Evolutionary conservation across 2,797 vertebrate species (phyloP).

Genomic region (Helostoma temminkii): DNA sequence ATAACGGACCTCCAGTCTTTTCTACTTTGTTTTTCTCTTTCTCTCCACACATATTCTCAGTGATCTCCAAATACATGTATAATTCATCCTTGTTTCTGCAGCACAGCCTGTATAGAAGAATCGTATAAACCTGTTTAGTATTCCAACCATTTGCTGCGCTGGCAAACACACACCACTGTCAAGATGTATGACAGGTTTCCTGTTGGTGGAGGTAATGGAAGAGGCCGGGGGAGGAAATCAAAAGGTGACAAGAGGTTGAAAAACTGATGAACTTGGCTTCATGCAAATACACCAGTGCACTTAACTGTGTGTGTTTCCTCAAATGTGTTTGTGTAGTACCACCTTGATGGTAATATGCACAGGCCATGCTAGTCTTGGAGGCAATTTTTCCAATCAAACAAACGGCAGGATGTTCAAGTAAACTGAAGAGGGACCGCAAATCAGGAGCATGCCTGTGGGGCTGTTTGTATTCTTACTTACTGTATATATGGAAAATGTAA

Average conservation of each 20-base stretch:
- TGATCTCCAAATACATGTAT: conserved; percentile 62
- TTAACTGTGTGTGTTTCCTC: conserved; percentile 31
- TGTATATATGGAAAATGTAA: conserved; percentile 18
- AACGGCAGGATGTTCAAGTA: conserved; percentile 39
- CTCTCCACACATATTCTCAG: conserved; percentile 19
- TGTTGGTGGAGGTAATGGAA: conserved; percentile 59
- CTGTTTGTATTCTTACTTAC: conserved; percentile 30
- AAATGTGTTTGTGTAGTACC: conserved; percentile 39
- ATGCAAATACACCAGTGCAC: conserved; percentile 58
- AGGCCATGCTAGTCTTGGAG: conserved; percentile 50
- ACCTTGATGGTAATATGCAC: conserved; percentile 59
- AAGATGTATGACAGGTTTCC: conserved; percentile 58
- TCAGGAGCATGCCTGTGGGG: conserved; percentile 36
- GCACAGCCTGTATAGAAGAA: conserved; percentile 43
- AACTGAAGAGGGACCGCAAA: conserved; percentile 25
- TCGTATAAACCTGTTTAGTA: conserved; percentile 61
- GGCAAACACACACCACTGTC: conserved; percentile 58
- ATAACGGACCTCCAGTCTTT: conserved; percentile 44
- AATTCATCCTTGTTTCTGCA: conserved; percentile 56
- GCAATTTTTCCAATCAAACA: conserved; percentile 66
- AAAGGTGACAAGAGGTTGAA: conserved; percentile 61
- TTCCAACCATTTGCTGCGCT: conserved; percentile 47
- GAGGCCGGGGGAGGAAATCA: conserved; percentile 59
- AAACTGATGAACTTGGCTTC: conserved; percentile 59
- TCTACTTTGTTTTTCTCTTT: conserved; percentile 43